Conservation (phyloP, 1,140 invertebrate genomes). For the Archivesica marissinica region DNA sequence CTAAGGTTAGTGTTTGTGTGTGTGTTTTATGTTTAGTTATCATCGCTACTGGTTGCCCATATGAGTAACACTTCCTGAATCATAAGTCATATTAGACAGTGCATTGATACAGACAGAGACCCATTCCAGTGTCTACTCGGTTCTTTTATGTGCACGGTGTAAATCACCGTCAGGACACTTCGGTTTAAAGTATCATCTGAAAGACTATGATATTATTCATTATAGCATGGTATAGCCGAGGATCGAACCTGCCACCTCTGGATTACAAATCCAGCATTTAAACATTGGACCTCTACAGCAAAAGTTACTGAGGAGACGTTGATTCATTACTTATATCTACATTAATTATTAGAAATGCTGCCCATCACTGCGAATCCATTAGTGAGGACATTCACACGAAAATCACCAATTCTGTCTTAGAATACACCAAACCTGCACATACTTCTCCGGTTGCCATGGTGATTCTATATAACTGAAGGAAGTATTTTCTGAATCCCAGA, state of each 20-base stretch:
- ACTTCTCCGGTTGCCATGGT: neutral
- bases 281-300: no score
- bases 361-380: neutral
- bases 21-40: neutral
- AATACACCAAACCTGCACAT: neutral
- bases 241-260: neutral
- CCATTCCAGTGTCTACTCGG: no score
- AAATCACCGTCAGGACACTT: no score
- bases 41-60: neutral
- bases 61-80: neutral
- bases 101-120: neutral
- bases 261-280: neutral
- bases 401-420: neutral
- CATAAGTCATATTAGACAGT: neutral
- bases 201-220: no score
- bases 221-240: no score
- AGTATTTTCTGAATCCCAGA: constrained; percentile 19
- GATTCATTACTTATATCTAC: neutral
- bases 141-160: no score
- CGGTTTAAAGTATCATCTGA: no score
- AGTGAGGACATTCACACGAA: neutral
- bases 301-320: no score
- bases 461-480: constrained; percentile 19
- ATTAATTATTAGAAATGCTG: neutral
- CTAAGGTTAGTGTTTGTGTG: neutral